Base-by-base conservation (phyloP, 1,140 invertebrate species). In the Xylocopa sonorina region DNA sequence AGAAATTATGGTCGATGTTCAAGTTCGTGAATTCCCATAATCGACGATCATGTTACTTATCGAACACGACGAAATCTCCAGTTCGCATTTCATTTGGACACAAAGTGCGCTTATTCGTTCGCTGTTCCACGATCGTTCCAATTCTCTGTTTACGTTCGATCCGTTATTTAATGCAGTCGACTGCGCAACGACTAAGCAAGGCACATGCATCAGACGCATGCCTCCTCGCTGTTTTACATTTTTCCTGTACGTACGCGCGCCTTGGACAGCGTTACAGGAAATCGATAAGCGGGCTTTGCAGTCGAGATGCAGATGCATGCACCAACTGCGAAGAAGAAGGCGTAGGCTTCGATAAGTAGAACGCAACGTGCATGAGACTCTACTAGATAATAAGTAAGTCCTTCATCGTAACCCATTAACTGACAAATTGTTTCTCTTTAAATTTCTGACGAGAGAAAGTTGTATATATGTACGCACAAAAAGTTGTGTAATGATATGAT, bases 281-380 rank as follows among this genome's bases (percentile, higher is more conserved):
- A 74, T 74, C 72, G 58, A 74, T 74, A 74, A 74, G 34, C 58
- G 29, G 34, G 72, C 46, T 74, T 74, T 74, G 46, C 72, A 53
- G 58, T 63, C 48, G 60, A 74, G 72, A 74, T 53, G 58, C 57
- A n/a, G 71, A 63, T 27, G 29, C 29, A n/a, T n/a, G 21, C 12
- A 29, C 21, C 63, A 64, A 9, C 3, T 24, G 41, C 7, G 69
- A 32, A 46, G 38, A 57, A 41, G 29, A 34, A 53, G 10, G 18
- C 41, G 12, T 32, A 57, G 55, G n/a, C 9, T 21, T 18, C 29
- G 29, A 29, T 32, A 27, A 3, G 55, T 7, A 57, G 2, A 16
- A 57, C 29, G 2, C 55, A 16, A 55, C 12, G 5, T 4, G 5
- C 6, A 2, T 18, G 2, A n/a, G 7, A 10, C 10, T 46, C 7